phyloP scores from a whole-genome alignment of 1,140 invertebrate species.

The Orchestia grillus region DNA sequence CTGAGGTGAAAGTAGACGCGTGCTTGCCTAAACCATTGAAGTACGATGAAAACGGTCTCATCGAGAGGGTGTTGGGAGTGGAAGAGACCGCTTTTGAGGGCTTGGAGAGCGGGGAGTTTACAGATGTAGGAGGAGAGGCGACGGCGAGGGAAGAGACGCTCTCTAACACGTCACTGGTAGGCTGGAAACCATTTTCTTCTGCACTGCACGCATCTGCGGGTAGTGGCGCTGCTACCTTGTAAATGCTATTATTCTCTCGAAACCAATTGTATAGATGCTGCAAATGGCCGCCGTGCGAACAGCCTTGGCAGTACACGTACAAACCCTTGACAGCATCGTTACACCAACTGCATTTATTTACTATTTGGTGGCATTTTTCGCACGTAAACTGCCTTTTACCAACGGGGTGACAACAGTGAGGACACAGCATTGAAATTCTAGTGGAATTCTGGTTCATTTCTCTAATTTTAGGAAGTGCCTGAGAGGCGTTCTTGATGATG shows the following conservation, averaged over 20 bases:
- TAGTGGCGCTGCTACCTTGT: not conserved
- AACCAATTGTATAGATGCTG: constrained; percentile 48
- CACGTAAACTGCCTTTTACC: constrained; percentile 47
- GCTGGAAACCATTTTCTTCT: not conserved
- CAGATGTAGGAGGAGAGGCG: not conserved
- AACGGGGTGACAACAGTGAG: constrained; percentile 3
- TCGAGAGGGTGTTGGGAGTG: not conserved
- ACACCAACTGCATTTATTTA: constrained; percentile 43
- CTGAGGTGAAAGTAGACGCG: not conserved
- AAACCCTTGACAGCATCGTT: not conserved
- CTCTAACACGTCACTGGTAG: not conserved
- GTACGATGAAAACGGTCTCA: constrained; percentile 47
- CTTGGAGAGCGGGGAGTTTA: not conserved
- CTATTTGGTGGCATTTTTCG: constrained; percentile 45
- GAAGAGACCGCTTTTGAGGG: not conserved
- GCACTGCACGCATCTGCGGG: not conserved
- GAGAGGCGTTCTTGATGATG: not conserved
- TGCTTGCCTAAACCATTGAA: constrained; percentile 47
- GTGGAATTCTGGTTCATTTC: constrained; percentile 41
- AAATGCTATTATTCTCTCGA: constrained; percentile 17
- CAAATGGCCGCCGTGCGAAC: constrained; percentile 19
- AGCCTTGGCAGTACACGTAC: constrained; percentile 41
- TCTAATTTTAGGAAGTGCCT: not conserved
- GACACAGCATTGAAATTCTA: constrained; percentile 14
- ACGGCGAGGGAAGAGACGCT: not conserved